Percentiles rank a stretch among this genome's conserved stretches.
Evolutionary conservation across 2,797 vertebrate genomes (phyloP).

Genomic region (Arrhamphus sclerolepis): DNA sequence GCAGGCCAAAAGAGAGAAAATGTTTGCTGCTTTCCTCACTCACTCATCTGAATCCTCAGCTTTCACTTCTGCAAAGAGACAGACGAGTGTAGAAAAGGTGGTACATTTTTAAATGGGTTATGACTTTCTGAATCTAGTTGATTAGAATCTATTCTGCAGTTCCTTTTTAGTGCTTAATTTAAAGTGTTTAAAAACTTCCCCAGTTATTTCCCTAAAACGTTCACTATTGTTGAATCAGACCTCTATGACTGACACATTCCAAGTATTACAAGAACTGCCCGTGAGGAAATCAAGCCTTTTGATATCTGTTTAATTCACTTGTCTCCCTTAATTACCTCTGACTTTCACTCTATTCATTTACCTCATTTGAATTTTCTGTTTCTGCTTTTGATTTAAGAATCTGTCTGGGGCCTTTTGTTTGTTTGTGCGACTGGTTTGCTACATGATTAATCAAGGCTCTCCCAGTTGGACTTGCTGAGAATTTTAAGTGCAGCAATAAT

Average conservation of each 20-base stretch:
- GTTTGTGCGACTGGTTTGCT: slow-evolving; percentile 64
- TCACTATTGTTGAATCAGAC: slow-evolving; percentile 8
- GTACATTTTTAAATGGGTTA: not conserved
- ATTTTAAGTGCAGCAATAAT: slow-evolving; percentile 58
- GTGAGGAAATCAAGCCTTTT: slow-evolving; percentile 40
- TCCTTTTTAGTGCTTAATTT: slow-evolving; percentile 6
- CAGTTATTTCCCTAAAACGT: slow-evolving; percentile 19
- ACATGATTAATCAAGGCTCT: slow-evolving; percentile 69
- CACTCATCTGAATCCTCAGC: slow-evolving; percentile 20
- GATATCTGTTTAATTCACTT: slow-evolving; percentile 59
- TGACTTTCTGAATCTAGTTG: too few species aligned
- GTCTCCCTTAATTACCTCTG: slow-evolving; percentile 64
- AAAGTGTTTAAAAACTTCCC: slow-evolving; percentile 23
- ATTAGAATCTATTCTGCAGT: not conserved
- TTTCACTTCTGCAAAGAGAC: slow-evolving; percentile 8
- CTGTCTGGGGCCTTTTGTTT: slow-evolving; percentile 64
- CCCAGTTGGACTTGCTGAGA: slow-evolving; percentile 49
- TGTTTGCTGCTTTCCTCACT: not conserved
- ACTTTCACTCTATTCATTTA: slow-evolving; percentile 58
- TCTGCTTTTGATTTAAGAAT: slow-evolving; percentile 68
- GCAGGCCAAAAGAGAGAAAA: slow-evolving; percentile 13
- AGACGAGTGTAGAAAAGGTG: not conserved
- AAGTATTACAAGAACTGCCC: slow-evolving; percentile 14
- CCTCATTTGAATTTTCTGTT: slow-evolving; percentile 61
- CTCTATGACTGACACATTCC: not conserved